Evolutionary conservation across 1,140 invertebrate species (phyloP), one percentile per base, ranked within the genome.

Genomic region (Drosophila ambigua): DNA sequence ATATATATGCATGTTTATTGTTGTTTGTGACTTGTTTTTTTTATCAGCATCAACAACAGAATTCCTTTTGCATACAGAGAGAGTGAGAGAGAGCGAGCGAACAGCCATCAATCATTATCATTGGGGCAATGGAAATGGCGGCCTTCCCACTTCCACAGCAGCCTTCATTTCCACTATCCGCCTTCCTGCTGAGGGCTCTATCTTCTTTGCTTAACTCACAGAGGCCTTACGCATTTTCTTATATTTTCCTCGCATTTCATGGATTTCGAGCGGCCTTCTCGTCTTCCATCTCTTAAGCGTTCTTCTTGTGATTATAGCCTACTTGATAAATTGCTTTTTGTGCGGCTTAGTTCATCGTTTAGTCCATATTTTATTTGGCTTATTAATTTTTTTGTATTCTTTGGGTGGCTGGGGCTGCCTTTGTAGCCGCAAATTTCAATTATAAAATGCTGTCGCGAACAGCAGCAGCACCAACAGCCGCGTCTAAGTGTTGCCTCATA

Each of bases 71-170:
- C 45, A 35, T 41, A 43, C 43, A 53, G 58, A 41, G 31, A 4
- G 5, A 9, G 8, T 6, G 26, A 28, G 26, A 28, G 6, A 7
- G 6, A 28, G 11, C 11, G 35, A 39, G 35, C 11, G 35, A 39
- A 39, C n/a, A 45, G 59, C 67, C 76, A 79, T 79, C 77, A 79
- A 79, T 79, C 76, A 79, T 74, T 79, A 73, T 67, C 73, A 69
- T 75, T 52, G 26, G 57, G 35, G 11, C 13, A 39, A 39, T 39
- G 35, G 35, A 13, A 39, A 39, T 39, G 35, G 11, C 52, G 15
- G 35, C 35, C 49, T 3, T 31, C 26, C 64, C 48, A 15, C 41
- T 15, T 20, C 45, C 15, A 31, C 26, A 68, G 65, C 26, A 68
- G 65, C 58, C 65, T 48, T 26, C 61, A 23, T 39, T 23, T 51